phyloP scores from a whole-genome alignment of 2,888 invertebrate species.

The Allolobophora icterica region DNA sequence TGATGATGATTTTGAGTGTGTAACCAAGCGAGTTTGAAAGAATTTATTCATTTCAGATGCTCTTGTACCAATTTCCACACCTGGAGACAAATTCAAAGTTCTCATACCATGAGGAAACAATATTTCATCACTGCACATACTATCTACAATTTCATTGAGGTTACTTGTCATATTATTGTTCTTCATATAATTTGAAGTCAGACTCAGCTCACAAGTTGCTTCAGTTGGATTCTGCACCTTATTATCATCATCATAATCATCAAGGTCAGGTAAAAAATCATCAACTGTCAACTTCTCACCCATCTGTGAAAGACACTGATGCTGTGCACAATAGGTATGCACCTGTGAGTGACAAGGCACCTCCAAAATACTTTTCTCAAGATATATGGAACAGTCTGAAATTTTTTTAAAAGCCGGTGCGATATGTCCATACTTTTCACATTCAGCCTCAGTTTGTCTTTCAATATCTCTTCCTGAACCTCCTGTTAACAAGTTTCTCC shows the following conservation, averaged over 20 bases:
- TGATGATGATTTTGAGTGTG: neutral
- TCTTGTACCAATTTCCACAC: neutral
- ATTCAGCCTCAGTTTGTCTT: neutral
- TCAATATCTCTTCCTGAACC: neutral
- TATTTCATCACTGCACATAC: neutral
- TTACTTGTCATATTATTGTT: neutral
- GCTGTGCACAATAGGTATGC: neutral
- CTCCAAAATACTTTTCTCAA: neutral
- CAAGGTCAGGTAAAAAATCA: neutral
- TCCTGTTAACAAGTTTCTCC: neutral
- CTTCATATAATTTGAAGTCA: neutral
- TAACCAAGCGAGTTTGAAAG: neutral
- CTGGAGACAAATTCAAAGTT: neutral
- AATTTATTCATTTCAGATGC: neutral
- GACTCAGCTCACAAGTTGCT: neutral
- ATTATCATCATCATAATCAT: neutral
- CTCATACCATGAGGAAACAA: neutral
- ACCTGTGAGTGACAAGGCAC: neutral
- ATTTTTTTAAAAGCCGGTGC: neutral
- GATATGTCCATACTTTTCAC: neutral
- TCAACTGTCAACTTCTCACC: neutral
- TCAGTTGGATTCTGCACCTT: neutral
- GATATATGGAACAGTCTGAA: neutral
- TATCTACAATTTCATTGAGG: neutral
- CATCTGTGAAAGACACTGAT: neutral